A percentile compares a stretch with the other conserved stretches of the same genome.
Evolutionary conservation across 2,888 invertebrate genomes (phyloP).

Genomic region (Venusia cambrica): DNA sequence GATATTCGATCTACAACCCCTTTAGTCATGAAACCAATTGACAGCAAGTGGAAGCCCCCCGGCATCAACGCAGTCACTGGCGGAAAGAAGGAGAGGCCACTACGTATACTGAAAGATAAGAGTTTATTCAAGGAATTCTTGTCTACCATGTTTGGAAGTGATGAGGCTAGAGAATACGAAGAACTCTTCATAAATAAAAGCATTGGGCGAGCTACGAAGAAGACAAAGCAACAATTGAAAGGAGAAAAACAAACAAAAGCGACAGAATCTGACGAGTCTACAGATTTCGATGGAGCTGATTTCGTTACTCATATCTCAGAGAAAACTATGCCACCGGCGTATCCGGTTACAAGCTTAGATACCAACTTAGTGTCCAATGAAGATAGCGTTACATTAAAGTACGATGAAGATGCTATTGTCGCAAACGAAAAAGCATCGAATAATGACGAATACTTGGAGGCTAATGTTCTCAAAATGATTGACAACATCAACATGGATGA

Average conservation of each 20-base stretch:
- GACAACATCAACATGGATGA: constrained; percentile 41
- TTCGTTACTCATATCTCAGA: constrained; percentile 1
- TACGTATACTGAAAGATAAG: constrained; percentile 38
- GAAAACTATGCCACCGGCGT: constrained; percentile 1
- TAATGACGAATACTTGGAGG: constrained; percentile 19
- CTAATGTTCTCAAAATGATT: constrained; percentile 38
- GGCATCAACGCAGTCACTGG: constrained; percentile 8
- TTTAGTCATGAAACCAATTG: constrained; percentile 22
- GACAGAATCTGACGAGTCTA: constrained; percentile 2
- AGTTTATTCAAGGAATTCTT: constrained; percentile 47
- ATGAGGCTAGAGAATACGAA: constrained; percentile 37
- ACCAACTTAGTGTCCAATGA: constrained; percentile 1
- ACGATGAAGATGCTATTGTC: no score
- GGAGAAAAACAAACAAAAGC: neutral
- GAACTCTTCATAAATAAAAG: constrained; percentile 17
- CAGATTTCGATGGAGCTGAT: neutral
- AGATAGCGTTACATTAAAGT: no score
- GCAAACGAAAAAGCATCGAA: constrained; percentile 1
- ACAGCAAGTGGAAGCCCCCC: neutral
- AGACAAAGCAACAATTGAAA: constrained; percentile 1
- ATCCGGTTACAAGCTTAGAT: constrained; percentile 18
- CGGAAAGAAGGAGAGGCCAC: no score
- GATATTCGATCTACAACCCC: no score
- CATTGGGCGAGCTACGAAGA: neutral
- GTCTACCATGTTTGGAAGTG: constrained; percentile 44